Evolutionary conservation across 2,797 vertebrate species (phyloP).

Genomic region (Gallinago solitaria): DNA sequence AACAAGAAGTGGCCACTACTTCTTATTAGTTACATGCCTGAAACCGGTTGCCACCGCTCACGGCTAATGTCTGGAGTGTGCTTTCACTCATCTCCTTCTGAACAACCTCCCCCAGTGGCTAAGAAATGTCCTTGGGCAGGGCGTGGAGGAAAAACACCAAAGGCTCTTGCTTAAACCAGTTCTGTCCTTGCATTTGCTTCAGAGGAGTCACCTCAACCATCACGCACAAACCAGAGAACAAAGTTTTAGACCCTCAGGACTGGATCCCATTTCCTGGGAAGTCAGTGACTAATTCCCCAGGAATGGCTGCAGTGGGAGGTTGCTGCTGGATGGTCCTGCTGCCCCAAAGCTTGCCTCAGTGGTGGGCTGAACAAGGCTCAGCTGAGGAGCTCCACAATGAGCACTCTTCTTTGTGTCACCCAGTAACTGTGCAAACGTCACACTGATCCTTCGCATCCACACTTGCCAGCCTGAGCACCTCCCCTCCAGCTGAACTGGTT

Average conservation of each 20-base stretch:
- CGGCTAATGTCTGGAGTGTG: background rate
- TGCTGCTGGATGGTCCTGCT: background rate
- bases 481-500: background rate
- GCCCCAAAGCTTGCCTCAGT: background rate
- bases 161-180: slow-evolving; percentile 2
- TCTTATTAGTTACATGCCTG: background rate
- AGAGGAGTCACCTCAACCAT: background rate
- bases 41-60: background rate
- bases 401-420: background rate
- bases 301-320: background rate
- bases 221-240: fast-evolving
- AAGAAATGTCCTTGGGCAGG: background rate
- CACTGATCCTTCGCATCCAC: background rate
- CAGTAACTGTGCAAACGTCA: background rate
- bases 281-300: slow-evolving; percentile 17
- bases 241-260: background rate
- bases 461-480: background rate
- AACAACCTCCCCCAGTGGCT: fast-evolving
- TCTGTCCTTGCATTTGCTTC: background rate
- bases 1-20: background rate
- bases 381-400: background rate
- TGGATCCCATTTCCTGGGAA: background rate
- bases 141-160: background rate
- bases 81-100: background rate
- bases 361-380: background rate